Evolutionary conservation across 2,797 vertebrate species (phyloP).

Genomic region (Salarias fasciatus): DNA sequence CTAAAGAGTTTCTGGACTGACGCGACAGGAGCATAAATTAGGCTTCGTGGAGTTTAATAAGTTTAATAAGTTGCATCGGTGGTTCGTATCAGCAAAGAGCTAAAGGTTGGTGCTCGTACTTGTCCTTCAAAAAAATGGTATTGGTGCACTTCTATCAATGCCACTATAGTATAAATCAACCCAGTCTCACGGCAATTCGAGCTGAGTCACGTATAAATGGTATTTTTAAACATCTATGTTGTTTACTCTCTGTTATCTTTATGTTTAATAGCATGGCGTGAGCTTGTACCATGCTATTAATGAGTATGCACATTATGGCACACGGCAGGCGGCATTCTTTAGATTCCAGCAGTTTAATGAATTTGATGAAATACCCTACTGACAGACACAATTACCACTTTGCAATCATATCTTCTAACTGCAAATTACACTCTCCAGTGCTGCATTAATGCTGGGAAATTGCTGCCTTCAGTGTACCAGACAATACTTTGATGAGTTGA

Average conservation of each 20-base stretch:
- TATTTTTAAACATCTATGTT: conserved; percentile 4
- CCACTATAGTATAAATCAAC: too few species aligned
- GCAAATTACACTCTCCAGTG: conserved; percentile 18
- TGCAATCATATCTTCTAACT: conserved; percentile 14
- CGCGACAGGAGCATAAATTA: too few species aligned
- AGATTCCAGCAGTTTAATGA: conserved; percentile 10
- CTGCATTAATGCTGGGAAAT: conserved; percentile 7
- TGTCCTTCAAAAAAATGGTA: too few species aligned
- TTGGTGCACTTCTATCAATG: too few species aligned
- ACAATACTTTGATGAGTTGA: conserved; percentile 17
- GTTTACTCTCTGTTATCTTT: neutral
- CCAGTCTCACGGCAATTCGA: too few species aligned
- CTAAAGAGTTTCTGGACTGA: too few species aligned
- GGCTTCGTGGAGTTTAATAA: too few species aligned
- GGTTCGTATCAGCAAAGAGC: too few species aligned
- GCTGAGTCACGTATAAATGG: too few species aligned
- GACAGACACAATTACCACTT: conserved; percentile 13
- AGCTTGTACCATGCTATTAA: conserved; percentile 3
- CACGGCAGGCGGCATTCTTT: conserved; percentile 18
- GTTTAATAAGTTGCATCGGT: too few species aligned
- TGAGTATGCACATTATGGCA: neutral
- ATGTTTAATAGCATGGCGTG: conserved; percentile 3
- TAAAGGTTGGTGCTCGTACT: too few species aligned
- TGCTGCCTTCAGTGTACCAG: neutral
- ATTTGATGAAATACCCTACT: conserved; percentile 13